Conservation (phyloP, 30 jellyfish, hydroid and myxozoan genomes). For the Haliclystus octoradiatus region DNA sequence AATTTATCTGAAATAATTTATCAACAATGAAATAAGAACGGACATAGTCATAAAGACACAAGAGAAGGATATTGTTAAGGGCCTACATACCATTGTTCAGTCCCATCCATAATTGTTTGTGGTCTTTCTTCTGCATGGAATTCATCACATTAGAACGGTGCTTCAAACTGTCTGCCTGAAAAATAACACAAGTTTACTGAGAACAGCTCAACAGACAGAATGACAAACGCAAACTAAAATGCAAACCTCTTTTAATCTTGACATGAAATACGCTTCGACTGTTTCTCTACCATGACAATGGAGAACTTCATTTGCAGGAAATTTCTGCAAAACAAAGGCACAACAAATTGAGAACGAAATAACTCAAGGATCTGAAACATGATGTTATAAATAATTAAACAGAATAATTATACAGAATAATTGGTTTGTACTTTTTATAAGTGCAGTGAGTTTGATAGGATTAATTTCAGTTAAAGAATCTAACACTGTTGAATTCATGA, state of each 20-base stretch:
- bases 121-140: conserved; percentile 92
- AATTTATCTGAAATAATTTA: conserved; percentile 31
- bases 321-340: conserved; percentile 21
- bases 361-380: no score
- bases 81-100: conserved; percentile 70
- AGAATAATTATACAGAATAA: no score
- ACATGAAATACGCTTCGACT: conserved; percentile 95
- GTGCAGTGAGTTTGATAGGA: no score
- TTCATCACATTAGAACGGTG: conserved; percentile 91
- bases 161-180: conserved; percentile 80
- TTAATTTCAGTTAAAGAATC: no score
- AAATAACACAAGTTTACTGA: not conserved
- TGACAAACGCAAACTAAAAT: not conserved
- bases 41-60: no score
- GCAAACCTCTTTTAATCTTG: conserved; percentile 68
- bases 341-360: no score
- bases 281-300: conserved; percentile 76
- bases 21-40: not conserved
- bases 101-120: conserved; percentile 94
- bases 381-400: no score
- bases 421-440: no score
- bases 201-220: no score
- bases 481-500: no score
- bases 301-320: conserved; percentile 75
- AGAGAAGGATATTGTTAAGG: no score